Conservation (phyloP, 2,888 invertebrate genomes). For the Philereme transversata region DNA sequence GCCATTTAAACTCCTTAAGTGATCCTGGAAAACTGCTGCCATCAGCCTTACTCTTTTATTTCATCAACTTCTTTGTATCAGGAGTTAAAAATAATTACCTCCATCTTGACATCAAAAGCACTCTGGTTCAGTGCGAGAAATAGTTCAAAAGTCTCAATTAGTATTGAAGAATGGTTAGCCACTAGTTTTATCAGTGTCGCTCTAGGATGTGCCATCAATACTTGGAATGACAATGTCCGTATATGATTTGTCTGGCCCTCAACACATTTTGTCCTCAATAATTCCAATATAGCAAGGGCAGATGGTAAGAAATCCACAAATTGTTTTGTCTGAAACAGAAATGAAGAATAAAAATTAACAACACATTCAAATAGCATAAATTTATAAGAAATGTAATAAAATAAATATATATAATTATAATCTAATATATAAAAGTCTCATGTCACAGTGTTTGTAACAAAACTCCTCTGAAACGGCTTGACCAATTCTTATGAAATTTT, state of each 20-base stretch:
- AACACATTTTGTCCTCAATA: conserved; percentile 43
- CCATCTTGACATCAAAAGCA: conserved; percentile 8
- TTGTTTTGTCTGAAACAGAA: neutral
- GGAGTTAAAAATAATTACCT: conserved; percentile 43
- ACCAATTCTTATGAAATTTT: too few relatives aligned
- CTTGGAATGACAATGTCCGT: conserved; percentile 13
- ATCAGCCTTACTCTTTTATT: too few relatives aligned
- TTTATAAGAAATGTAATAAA: too few relatives aligned
- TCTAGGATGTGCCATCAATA: conserved; percentile 57
- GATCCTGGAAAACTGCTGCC: too few relatives aligned
- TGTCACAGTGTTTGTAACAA: too few relatives aligned
- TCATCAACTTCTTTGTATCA: too few relatives aligned
- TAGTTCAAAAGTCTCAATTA: conserved; percentile 52
- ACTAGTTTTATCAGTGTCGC: conserved; percentile 45
- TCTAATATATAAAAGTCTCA: too few relatives aligned
- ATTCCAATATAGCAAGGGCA: conserved; percentile 52
- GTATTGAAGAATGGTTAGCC: conserved; percentile 41
- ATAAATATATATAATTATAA: too few relatives aligned
- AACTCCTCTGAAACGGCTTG: too few relatives aligned
- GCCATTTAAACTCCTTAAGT: too few relatives aligned
- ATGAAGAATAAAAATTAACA: too few relatives aligned
- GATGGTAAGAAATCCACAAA: conserved; percentile 46
- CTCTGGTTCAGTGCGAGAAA: neutral
- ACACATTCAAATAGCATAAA: too few relatives aligned
- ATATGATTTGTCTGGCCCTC: conserved; percentile 8